Evolutionary conservation across 2,888 invertebrate species (phyloP), one percentile per base, ranked within the genome.

Genomic region (Willowsia nigromaculata): DNA sequence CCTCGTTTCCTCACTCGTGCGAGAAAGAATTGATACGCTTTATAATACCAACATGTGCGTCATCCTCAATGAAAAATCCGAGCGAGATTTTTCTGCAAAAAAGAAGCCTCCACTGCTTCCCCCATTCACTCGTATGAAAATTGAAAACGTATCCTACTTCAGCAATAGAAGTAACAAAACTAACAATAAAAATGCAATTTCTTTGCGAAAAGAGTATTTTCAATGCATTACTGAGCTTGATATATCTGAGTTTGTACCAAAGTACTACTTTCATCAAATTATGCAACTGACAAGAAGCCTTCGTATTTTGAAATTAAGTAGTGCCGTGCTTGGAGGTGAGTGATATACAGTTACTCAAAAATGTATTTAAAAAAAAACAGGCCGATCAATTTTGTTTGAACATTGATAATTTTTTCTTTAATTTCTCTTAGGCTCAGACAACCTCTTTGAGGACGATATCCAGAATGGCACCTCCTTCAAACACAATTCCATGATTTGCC

Each of bases 261-360:
- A 47, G 56, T 18, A 30, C 0, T 53, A 80, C 22, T 86, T 86
- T 40, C 40, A 50, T 30, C 50, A 68, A 40, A 68, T 86, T 25
- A 25, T 86, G 0, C 37, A 86, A 47, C 33, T 86, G 5, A 40
- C 68, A n/a, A 22, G 27, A 37, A 22, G 22, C 18, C 40, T 86
- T 9, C 65, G 53, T 0, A 53, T 68, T 37, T 53, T 86, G n/a
- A 62, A 50, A 50, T 25, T 86, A 27, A 80, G 40, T 18, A 86
- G 86, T 18, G 80, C 65, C 3, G 25, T 53, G 5, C 68, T 86
- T n/a, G 86, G 86, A 37, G 86, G 86, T 86, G n/a, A 5, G 84
- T 30, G 4, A 59, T 30, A 81, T 78, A 6, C 18, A 47, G 15
- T 25, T 40, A 7, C 9, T 43, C 40, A 37, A 74, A 18, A 25